Conservation (phyloP, 1,140 invertebrate species). For the Brachionus rubens region DNA sequence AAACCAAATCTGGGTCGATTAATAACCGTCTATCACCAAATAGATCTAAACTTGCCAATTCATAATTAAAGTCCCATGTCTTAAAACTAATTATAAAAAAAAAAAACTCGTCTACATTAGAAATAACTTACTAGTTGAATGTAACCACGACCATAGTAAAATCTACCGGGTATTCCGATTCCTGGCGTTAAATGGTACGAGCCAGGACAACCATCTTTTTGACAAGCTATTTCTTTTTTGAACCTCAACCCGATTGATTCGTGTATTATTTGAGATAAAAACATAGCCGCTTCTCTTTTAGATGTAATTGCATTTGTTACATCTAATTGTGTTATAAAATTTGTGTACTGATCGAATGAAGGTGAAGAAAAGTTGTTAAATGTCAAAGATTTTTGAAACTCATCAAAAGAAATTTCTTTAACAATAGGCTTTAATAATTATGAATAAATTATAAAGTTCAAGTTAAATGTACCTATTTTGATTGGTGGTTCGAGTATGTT, state of each 20-base stretch:
- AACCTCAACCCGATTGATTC: slow-evolving; percentile 3
- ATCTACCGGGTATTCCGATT: background rate
- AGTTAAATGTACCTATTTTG: no score
- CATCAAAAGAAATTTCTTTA: background rate
- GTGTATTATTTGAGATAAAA: slow-evolving; percentile 29
- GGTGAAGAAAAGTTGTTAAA: background rate
- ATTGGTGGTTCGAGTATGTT: no score
- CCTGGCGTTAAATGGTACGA: background rate
- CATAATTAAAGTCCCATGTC: slow-evolving; percentile 37
- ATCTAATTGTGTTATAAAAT: background rate
- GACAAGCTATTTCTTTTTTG: slow-evolving; percentile 16
- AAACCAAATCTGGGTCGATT: background rate
- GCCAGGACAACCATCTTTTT: background rate
- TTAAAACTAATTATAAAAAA: background rate
- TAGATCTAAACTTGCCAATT: slow-evolving; percentile 12
- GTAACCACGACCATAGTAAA: slow-evolving; percentile 32
- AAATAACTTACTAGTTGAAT: slow-evolving; percentile 11
- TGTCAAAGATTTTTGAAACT: background rate
- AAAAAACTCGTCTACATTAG: background rate
- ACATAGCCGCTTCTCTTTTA: slow-evolving; percentile 27
- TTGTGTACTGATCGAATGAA: background rate
- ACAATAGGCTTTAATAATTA: no score
- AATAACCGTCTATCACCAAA: background rate
- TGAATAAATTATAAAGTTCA: no score
- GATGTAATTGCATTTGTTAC: background rate